Percentiles rank a stretch among this genome's conserved stretches.
These are phyloP conservation scores for Mormyrus proboscirostris DNA, from an alignment of 2,797 vertebrate species.

Conservation along the genomic window DNA sequence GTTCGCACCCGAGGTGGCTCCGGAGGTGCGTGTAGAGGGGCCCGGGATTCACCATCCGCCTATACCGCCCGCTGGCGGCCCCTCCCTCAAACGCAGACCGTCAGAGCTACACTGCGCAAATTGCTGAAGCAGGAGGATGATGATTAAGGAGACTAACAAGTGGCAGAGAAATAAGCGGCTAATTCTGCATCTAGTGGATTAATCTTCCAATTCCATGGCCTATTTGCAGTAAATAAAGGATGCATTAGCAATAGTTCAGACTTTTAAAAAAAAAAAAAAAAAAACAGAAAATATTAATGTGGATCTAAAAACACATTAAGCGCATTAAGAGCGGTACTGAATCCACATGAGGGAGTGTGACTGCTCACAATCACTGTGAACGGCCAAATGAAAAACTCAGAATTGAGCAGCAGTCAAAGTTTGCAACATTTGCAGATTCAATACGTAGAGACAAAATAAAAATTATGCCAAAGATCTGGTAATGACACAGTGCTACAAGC, in stretches of 20 bases:
- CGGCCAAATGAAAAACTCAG: not conserved
- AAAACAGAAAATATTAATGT: not conserved
- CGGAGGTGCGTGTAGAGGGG: not conserved
- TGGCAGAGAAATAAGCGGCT: not conserved
- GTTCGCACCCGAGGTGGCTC: not conserved
- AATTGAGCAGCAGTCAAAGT: not conserved
- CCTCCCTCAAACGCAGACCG: not conserved
- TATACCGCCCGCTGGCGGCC: not conserved
- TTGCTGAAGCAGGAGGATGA: not conserved
- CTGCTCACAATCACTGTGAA: not conserved
- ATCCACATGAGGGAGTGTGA: not conserved
- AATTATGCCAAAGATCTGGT: not conserved
- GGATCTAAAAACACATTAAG: not conserved
- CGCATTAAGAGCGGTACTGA: not conserved
- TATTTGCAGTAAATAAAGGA: conserved; percentile 6
- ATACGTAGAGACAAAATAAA: not conserved
- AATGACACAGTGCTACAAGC: not conserved
- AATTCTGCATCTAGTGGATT: not conserved
- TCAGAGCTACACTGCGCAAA: not conserved
- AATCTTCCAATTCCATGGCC: not conserved
- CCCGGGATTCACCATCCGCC: not conserved
- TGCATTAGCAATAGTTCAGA: not conserved
- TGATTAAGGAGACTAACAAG: not conserved
- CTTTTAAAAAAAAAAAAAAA: not conserved
- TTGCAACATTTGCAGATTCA: not conserved